Conservation (phyloP, 1,140 invertebrate genomes). For the Aricia agestis region DNA sequence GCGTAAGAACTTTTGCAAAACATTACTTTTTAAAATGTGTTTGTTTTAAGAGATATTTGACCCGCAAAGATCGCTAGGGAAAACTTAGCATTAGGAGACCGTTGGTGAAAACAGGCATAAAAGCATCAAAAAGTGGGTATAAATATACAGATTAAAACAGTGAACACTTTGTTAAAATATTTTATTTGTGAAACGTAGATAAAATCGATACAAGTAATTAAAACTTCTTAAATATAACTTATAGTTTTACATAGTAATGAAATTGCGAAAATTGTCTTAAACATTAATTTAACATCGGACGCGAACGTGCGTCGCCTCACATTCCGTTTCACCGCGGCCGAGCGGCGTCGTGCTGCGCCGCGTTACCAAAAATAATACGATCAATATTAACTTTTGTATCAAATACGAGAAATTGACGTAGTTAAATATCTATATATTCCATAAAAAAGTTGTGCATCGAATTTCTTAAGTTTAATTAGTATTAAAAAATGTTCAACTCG, state of each 20-base stretch:
- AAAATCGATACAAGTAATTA: slow-evolving; percentile 75
- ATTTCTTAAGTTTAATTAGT: slow-evolving; percentile 20
- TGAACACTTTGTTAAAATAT: slow-evolving; percentile 70
- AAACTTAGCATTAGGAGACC: no score
- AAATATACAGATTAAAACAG: slow-evolving; percentile 37
- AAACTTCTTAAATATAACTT: slow-evolving; percentile 72
- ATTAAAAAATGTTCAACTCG: slow-evolving; percentile 18
- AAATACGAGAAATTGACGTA: slow-evolving; percentile 68
- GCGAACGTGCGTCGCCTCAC: slow-evolving; percentile 43
- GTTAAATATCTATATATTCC: slow-evolving; percentile 48
- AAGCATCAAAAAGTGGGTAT: neutral
- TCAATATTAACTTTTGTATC: slow-evolving; percentile 31
- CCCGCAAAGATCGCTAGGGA: no score
- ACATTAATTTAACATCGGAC: slow-evolving; percentile 49
- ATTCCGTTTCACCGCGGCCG: slow-evolving; percentile 54
- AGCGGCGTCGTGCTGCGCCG: slow-evolving; percentile 44
- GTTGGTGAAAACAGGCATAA: no score
- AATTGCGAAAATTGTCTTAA: slow-evolving; percentile 71
- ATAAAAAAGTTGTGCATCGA: slow-evolving; percentile 44
- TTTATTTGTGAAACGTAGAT: slow-evolving; percentile 76
- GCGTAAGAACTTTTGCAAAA: no score
- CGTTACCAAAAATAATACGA: neutral
- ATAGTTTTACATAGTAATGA: slow-evolving; percentile 70
- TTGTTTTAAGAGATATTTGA: no score
- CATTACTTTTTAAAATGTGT: no score